Evolutionary conservation across 2,113 vertebrate species (phyloP).

Genomic region (Mesitornis unicolor): DNA sequence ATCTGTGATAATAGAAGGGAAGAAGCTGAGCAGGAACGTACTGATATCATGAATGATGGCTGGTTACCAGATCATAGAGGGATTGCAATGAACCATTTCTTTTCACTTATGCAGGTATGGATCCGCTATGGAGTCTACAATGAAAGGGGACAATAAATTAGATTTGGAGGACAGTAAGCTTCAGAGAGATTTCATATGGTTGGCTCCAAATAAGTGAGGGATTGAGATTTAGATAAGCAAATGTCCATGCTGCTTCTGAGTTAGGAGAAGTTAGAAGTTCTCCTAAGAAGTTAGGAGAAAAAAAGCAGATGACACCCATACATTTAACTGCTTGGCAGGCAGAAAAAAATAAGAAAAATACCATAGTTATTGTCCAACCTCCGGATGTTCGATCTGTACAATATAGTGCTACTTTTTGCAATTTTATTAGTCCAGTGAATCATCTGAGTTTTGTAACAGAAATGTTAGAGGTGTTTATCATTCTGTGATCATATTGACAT

Average conservation of each 20-base stretch:
- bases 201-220: neutral
- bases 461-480: neutral
- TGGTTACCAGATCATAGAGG: slow-evolving; percentile 81
- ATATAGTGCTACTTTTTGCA: neutral
- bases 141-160: neutral
- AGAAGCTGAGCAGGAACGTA: slow-evolving; percentile 79
- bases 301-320: neutral
- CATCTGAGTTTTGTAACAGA: neutral
- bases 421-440: neutral
- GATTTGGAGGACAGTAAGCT: neutral
- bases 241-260: neutral
- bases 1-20: slow-evolving; percentile 84
- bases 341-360: neutral
- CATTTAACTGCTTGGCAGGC: neutral
- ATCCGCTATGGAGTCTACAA: neutral
- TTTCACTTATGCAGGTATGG: slow-evolving; percentile 86
- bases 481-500: neutral
- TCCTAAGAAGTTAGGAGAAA: too few relatives aligned
- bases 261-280: neutral
- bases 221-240: neutral
- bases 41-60: slow-evolving; percentile 69
- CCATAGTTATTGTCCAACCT: neutral
- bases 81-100: slow-evolving; percentile 83
- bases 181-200: neutral
- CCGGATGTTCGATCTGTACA: neutral